A percentile compares a stretch with the other conserved stretches of the same genome.
Evolutionary conservation across 2,888 invertebrate genomes (phyloP).

Genomic region (Ormia ochracea): DNA sequence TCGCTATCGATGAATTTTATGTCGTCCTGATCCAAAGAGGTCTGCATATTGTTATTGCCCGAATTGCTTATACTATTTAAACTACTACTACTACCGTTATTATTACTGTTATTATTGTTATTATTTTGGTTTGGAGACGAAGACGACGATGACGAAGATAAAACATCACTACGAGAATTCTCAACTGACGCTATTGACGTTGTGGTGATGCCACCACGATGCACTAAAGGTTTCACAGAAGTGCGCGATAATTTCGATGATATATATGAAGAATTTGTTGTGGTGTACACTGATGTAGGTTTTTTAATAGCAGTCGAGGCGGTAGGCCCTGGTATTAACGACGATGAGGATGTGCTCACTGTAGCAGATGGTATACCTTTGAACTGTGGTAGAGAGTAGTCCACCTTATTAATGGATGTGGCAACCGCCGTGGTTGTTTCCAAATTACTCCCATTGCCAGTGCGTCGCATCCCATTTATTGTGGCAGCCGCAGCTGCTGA

Average conservation of each 20-base stretch:
- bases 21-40: constrained; percentile 70
- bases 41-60: constrained; percentile 64
- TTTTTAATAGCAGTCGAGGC: constrained; percentile 42
- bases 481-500: constrained; percentile 53
- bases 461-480: constrained; percentile 71
- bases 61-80: constrained; percentile 60
- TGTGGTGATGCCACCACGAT: constrained; percentile 49
- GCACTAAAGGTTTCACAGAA: constrained; percentile 62
- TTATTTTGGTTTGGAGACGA: constrained; percentile 55
- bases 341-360: constrained; percentile 43
- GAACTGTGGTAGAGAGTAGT: constrained; percentile 51
- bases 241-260: constrained; percentile 50
- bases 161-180: background rate
- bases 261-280: constrained; percentile 30
- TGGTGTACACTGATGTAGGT: constrained; percentile 27
- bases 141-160: constrained; percentile 22
- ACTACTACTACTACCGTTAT: constrained; percentile 63
- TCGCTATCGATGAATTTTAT: constrained; percentile 74
- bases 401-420: constrained; percentile 65
- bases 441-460: constrained; percentile 61
- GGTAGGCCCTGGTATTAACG: constrained; percentile 38
- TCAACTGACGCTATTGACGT: constrained; percentile 2
- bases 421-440: constrained; percentile 65
- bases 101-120: constrained; percentile 62
- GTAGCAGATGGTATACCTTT: constrained; percentile 48